Evolutionary conservation across 2,888 invertebrate genomes (phyloP).

Genomic region (Nemotelus nigrinus): DNA sequence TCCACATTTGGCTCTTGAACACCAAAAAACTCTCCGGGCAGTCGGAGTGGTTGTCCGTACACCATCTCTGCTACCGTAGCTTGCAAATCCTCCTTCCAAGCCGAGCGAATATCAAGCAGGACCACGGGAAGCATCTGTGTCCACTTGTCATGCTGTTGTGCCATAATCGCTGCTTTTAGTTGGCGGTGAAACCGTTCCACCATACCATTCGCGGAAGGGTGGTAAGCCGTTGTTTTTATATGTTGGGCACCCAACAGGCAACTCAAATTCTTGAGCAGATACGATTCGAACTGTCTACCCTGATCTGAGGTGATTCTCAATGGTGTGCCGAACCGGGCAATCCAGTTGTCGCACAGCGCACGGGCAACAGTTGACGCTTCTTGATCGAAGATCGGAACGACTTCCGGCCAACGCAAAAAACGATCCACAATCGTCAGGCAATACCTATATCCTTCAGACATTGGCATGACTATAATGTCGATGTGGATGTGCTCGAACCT

Average conservation of each 20-base stretch:
- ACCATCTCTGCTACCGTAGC: no score
- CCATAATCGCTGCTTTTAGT: slow-evolving; percentile 41
- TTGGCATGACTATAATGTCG: background rate
- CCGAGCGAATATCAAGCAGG: no score
- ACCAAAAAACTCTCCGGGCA: no score
- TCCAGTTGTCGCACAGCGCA: slow-evolving; percentile 32
- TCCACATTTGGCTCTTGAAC: no score
- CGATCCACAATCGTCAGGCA: background rate
- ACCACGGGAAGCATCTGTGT: no score
- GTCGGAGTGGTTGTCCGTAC: no score
- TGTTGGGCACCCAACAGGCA: slow-evolving; percentile 34
- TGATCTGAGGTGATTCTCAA: slow-evolving; percentile 44
- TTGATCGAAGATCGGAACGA: background rate
- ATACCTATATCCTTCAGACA: background rate
- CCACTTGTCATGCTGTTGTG: no score
- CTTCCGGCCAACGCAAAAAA: background rate
- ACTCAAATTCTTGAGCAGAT: slow-evolving; percentile 38
- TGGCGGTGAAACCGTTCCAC: slow-evolving; percentile 45
- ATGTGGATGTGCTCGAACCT: slow-evolving; percentile 10
- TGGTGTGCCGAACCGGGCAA: slow-evolving; percentile 49
- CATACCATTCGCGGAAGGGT: slow-evolving; percentile 46
- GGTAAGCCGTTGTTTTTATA: slow-evolving; percentile 45
- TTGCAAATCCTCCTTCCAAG: no score
- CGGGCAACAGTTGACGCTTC: background rate
- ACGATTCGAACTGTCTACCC: slow-evolving; percentile 47